These are phyloP conservation scores for Nyctereutes procyonoides DNA, from an alignment of 2,113 vertebrate genomes.

Conservation along the genomic window DNA sequence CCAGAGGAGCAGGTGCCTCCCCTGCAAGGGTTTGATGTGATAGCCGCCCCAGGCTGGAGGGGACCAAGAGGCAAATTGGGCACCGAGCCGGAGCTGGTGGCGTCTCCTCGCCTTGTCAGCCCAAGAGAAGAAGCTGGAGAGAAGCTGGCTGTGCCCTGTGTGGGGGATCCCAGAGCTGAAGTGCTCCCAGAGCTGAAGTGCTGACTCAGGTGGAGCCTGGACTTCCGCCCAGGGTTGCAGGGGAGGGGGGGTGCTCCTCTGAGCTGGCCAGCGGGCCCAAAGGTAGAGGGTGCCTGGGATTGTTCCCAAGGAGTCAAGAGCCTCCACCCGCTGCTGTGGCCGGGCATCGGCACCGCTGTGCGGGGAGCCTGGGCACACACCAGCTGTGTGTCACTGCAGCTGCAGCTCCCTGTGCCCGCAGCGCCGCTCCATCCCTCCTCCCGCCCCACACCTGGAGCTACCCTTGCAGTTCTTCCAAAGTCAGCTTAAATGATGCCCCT, in stretches of 20 bases:
- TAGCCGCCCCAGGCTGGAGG: neutral
- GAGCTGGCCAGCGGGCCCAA: neutral
- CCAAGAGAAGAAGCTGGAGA: neutral
- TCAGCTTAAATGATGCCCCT: neutral
- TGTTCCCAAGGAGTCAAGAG: neutral
- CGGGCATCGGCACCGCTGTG: neutral
- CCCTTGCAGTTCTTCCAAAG: neutral
- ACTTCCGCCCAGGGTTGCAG: too few species aligned
- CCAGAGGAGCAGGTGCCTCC: rapidly evolving
- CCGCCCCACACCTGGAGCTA: neutral
- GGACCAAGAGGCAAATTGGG: neutral
- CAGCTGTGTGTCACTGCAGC: neutral
- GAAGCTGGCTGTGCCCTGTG: neutral
- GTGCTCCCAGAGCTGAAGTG: neutral
- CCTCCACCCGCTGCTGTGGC: too few species aligned
- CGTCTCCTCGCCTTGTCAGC: neutral
- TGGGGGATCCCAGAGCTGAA: neutral
- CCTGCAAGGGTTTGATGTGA: neutral
- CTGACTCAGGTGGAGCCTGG: neutral
- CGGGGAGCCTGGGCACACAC: too few species aligned
- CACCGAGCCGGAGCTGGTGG: rapidly evolving
- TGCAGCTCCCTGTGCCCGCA: neutral
- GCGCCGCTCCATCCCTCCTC: rapidly evolving
- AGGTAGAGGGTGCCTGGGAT: neutral
- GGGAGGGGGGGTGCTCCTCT: too few species aligned